phyloP scores from a whole-genome alignment of 2,113 vertebrate species.

The Epinephelus moara region DNA sequence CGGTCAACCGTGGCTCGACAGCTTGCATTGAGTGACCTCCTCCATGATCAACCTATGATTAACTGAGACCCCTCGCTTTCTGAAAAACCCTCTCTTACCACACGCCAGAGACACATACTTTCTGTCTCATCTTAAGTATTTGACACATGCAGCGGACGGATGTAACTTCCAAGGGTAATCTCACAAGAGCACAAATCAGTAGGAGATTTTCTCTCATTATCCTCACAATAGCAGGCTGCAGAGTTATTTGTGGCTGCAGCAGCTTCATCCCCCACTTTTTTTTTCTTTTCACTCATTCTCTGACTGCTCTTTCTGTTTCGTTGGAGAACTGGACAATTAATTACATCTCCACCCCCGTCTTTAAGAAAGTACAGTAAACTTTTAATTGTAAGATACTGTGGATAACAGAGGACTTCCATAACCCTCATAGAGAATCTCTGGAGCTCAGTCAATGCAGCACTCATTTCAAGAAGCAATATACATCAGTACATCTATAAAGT shows the following conservation, averaged over 20 bases:
- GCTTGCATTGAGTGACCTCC: conserved; percentile 44
- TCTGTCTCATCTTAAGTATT: conserved; percentile 47
- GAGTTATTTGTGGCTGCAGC: conserved; percentile 37
- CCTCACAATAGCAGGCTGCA: conserved; percentile 25
- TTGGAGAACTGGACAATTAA: conserved; percentile 72
- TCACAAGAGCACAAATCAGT: conserved; percentile 67
- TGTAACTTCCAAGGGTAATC: conserved; percentile 64
- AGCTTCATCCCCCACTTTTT: conserved; percentile 34
- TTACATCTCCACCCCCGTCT: conserved; percentile 12
- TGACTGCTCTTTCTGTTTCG: conserved; percentile 31
- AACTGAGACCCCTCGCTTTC: conserved; percentile 27
- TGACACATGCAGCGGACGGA: conserved; percentile 47
- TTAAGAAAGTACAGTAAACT: conserved; percentile 44
- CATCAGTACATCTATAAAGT: not conserved
- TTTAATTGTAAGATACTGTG: conserved; percentile 51
- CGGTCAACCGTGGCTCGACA: conserved; percentile 40
- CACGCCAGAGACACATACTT: conserved; percentile 35
- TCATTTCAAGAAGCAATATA: not conserved
- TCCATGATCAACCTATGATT: conserved; percentile 57
- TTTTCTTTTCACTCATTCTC: not conserved
- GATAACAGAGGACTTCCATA: conserved; percentile 22
- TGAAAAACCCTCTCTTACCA: conserved; percentile 10
- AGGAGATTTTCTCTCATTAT: conserved; percentile 73
- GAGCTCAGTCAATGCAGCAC: not conserved
- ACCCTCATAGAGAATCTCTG: not conserved